Conservation (phyloP, 2,888 invertebrate species). For the Aphrophora alni region DNA sequence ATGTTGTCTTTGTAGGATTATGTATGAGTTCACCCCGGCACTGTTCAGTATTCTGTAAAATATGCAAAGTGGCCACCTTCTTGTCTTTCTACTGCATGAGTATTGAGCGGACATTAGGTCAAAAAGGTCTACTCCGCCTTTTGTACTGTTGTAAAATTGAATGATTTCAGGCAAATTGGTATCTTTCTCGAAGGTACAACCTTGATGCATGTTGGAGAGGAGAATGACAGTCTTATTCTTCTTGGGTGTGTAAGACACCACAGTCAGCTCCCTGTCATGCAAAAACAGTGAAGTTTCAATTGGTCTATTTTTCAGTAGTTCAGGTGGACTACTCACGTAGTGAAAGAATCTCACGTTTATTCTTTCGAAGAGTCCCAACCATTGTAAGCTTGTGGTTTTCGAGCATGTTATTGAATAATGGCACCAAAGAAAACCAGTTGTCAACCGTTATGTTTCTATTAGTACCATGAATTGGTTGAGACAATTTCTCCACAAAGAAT, state of each 20-base stretch:
- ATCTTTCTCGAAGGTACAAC: too few relatives aligned
- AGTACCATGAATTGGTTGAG: conserved; percentile 37
- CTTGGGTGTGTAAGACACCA: background rate
- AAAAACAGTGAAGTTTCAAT: conserved; percentile 12
- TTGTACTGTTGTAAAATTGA: too few relatives aligned
- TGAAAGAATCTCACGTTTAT: conserved; percentile 53
- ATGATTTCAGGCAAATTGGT: too few relatives aligned
- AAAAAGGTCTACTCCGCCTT: conserved; percentile 15
- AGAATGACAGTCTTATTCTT: conserved; percentile 15
- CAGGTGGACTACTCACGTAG: background rate
- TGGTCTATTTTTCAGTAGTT: background rate
- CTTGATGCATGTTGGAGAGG: conserved; percentile 19
- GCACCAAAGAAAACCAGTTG: conserved; percentile 43
- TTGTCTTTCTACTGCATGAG: conserved; percentile 19
- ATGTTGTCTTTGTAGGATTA: conserved; percentile 17
- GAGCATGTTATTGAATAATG: conserved; percentile 46
- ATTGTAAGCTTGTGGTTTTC: conserved; percentile 44
- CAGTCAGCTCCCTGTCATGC: conserved; percentile 7
- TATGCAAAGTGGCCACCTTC: conserved; percentile 18
- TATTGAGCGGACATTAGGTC: conserved; percentile 22
- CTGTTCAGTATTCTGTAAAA: conserved; percentile 20
- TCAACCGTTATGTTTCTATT: conserved; percentile 45
- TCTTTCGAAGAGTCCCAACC: conserved; percentile 45
- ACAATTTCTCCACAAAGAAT: too few relatives aligned
- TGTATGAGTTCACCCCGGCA: conserved; percentile 18